These are phyloP conservation scores for Liposcelis brunnea DNA, from an alignment of 2,888 invertebrate species.

Conservation along the genomic window DNA sequence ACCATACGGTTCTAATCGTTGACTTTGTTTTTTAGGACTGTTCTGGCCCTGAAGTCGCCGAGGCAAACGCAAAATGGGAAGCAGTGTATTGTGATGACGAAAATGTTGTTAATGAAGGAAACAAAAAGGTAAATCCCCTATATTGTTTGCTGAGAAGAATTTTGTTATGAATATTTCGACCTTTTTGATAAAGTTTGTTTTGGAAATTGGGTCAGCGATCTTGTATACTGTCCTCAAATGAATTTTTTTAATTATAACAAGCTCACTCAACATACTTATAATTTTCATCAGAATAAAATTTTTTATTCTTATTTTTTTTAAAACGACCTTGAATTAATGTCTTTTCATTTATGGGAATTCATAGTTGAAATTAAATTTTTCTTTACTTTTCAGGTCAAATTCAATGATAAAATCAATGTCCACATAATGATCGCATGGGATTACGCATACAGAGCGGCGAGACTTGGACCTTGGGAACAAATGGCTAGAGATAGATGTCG, in stretches of 20 bases:
- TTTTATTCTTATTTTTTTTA: background rate
- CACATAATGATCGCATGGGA: conserved; percentile 36
- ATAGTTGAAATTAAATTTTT: conserved; percentile 6
- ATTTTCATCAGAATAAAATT: background rate
- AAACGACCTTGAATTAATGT: background rate
- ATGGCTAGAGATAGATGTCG: conserved; percentile 33
- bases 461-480: conserved; percentile 41
- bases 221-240: too few relatives aligned
- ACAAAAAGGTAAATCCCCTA: background rate
- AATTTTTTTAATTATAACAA: too few relatives aligned
- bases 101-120: too few relatives aligned
- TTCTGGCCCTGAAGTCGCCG: conserved; percentile 1
- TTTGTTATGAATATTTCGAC: too few relatives aligned
- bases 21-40: background rate
- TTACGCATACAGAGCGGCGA: conserved; percentile 33
- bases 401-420: conserved; percentile 32
- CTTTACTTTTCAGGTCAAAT: conserved; percentile 33
- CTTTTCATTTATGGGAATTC: background rate
- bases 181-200: too few relatives aligned
- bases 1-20: too few relatives aligned
- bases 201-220: too few relatives aligned
- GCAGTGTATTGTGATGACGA: too few relatives aligned
- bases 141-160: background rate
- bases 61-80: background rate
- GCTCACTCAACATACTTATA: background rate